Evolutionary conservation across 2,797 vertebrate genomes (phyloP).

Genomic region (Aselliscus stoliczkanus): DNA sequence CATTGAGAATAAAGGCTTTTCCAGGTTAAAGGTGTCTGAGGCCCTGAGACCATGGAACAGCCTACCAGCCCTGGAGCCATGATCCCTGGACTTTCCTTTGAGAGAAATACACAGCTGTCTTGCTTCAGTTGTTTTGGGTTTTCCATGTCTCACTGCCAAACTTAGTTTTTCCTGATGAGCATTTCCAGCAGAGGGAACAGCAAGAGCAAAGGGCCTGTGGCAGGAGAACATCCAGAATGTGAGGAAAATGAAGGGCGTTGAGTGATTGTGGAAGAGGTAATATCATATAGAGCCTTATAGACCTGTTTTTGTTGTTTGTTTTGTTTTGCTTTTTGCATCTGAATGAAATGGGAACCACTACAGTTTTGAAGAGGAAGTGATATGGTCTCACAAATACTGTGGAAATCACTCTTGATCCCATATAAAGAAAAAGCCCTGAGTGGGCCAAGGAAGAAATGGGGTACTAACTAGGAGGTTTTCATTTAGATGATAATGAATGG

Average conservation of each 20-base stretch:
- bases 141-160: not conserved
- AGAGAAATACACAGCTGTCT: not conserved
- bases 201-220: not conserved
- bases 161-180: not conserved
- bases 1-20: not conserved
- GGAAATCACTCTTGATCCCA: not conserved
- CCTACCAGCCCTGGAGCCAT: not conserved
- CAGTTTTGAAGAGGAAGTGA: not conserved
- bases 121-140: not conserved
- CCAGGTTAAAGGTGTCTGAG: not conserved
- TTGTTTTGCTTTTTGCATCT: not conserved
- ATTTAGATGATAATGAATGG: not conserved
- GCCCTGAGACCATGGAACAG: not conserved
- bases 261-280: not conserved
- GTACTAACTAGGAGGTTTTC: not conserved
- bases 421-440: not conserved
- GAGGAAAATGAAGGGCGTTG: not conserved
- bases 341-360: not conserved
- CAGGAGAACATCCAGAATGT: not conserved
- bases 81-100: not conserved
- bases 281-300: fast-evolving
- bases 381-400: not conserved
- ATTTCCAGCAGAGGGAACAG: not conserved
- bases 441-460: not conserved
- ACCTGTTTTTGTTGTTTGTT: too few species aligned